Evolutionary conservation across 2,113 vertebrate genomes (phyloP).

Genomic region (Terrapene triunguis): DNA sequence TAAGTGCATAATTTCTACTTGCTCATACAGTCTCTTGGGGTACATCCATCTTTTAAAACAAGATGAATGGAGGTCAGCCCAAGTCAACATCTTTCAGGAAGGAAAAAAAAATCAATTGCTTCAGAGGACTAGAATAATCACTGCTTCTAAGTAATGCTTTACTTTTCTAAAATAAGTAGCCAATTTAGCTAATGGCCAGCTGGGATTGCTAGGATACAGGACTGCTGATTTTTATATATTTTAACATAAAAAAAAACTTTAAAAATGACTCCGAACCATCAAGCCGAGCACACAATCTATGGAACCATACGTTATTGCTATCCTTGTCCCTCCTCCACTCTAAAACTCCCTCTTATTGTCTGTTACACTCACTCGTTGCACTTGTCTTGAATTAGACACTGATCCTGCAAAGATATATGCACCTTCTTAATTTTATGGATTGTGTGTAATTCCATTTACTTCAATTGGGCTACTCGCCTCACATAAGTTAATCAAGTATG

Average conservation of each 20-base stretch:
- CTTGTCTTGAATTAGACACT: not conserved
- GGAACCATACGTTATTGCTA: not conserved
- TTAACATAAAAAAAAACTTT: not conserved
- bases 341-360: not conserved
- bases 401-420: not conserved
- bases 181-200: not conserved
- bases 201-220: not conserved
- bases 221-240: not conserved
- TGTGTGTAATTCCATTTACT: not conserved
- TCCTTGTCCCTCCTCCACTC: not conserved
- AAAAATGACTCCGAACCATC: not conserved
- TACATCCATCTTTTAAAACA: not conserved
- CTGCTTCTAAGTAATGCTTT: not conserved
- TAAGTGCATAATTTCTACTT: not conserved
- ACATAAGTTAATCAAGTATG: not conserved
- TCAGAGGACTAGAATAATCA: not conserved
- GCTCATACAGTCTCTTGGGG: not conserved
- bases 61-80: not conserved
- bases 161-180: not conserved
- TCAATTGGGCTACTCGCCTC: not conserved
- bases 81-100: not conserved
- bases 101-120: not conserved
- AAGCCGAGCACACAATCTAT: not conserved
- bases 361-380: rapidly evolving
- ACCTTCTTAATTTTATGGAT: not conserved